phyloP scores from a whole-genome alignment of 1,140 invertebrate genomes.

The Calliphora vicina region DNA sequence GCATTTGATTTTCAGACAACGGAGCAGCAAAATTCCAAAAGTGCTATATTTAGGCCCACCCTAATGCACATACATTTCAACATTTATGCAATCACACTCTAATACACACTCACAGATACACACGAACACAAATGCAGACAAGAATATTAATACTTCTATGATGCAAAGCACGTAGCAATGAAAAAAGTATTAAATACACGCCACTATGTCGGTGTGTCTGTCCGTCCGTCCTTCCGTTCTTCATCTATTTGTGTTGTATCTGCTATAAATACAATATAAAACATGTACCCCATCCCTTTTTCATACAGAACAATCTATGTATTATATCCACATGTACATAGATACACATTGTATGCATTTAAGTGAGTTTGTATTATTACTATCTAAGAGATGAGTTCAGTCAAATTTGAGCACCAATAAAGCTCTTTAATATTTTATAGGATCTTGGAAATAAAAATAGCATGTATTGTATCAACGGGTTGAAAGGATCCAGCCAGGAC shows the following conservation, averaged over 20 bases:
- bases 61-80: too few species aligned
- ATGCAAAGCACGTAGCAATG: background rate
- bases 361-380: too few species aligned
- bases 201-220: background rate
- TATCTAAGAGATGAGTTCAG: too few species aligned
- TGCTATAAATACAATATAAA: background rate
- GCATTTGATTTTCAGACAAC: too few species aligned
- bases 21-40: too few species aligned
- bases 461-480: too few species aligned
- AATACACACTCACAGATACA: background rate
- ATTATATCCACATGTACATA: background rate
- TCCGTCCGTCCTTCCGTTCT: background rate
- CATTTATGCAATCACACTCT: background rate
- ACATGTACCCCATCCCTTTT: background rate
- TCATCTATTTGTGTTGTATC: background rate
- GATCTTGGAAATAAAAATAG: too few species aligned
- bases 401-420: too few species aligned
- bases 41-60: too few species aligned
- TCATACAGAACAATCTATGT: background rate
- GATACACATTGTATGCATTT: background rate
- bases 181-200: background rate
- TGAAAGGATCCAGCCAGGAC: too few species aligned
- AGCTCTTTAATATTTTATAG: too few species aligned
- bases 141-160: background rate
- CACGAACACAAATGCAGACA: background rate